phyloP scores from a whole-genome alignment of 1,140 invertebrate genomes.

The Lerema accius region DNA sequence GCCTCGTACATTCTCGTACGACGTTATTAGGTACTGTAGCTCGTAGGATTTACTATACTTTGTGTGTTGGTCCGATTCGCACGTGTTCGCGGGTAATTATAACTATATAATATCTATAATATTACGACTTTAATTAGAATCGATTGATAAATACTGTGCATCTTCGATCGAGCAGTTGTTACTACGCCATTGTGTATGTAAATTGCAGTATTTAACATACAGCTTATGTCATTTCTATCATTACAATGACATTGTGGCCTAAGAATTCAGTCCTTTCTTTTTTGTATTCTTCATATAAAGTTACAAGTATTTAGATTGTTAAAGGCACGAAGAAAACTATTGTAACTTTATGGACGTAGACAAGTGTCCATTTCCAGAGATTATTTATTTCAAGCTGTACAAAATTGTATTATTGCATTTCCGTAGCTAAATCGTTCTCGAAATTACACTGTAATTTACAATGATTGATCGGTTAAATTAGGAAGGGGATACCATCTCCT shows the following conservation, averaged over 20 bases:
- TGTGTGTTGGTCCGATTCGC: conserved; percentile 2
- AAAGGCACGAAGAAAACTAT: conserved; percentile 12
- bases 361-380: not conserved
- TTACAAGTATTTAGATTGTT: conserved; percentile 13
- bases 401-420: conserved; percentile 13
- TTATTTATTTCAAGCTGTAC: not conserved
- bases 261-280: conserved; percentile 12
- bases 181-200: conserved; percentile 14
- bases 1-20: conserved; percentile 12
- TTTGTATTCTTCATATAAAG: conserved; percentile 20
- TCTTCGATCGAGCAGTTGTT: conserved; percentile 7
- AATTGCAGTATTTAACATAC: conserved; percentile 14
- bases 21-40: conserved; percentile 7
- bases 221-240: conserved; percentile 1
- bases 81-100: conserved; percentile 16
- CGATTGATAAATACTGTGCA: conserved; percentile 14
- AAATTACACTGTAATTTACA: not conserved
- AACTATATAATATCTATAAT: not conserved
- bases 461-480: not conserved
- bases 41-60: not conserved
- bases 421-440: not conserved
- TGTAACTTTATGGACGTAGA: not conserved
- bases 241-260: conserved; percentile 11
- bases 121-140: conserved; percentile 16
- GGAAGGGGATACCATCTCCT: not conserved